These are phyloP conservation scores for Tragelaphus eurycerus DNA, from an alignment of 2,797 vertebrate species.

Conservation along the genomic window DNA sequence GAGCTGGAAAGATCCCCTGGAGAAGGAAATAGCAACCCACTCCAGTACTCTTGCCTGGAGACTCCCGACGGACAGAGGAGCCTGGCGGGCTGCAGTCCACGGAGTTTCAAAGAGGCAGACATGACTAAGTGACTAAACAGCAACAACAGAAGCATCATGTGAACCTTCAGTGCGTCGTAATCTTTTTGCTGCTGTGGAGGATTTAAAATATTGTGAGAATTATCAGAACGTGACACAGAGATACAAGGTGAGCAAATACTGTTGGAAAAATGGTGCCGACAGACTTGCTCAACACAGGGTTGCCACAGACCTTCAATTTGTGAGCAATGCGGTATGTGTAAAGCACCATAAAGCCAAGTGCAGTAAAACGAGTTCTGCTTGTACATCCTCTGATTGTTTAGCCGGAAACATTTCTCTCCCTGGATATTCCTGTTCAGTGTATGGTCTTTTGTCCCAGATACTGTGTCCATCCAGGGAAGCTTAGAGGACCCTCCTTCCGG, in stretches of 20 bases:
- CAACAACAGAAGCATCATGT: background rate
- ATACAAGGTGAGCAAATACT: background rate
- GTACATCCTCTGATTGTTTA: background rate
- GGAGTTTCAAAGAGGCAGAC: background rate
- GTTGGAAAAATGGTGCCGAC: background rate
- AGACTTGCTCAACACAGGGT: background rate
- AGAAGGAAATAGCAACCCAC: background rate
- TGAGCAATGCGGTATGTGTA: background rate
- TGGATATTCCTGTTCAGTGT: background rate
- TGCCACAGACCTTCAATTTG: background rate
- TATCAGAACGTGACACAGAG: background rate
- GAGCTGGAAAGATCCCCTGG: background rate
- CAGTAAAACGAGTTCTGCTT: background rate
- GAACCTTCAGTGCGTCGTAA: background rate
- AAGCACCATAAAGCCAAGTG: background rate
- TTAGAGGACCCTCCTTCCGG: background rate
- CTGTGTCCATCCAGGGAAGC: background rate
- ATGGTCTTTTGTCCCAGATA: background rate
- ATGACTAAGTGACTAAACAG: background rate
- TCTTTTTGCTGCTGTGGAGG: background rate
- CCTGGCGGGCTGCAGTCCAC: background rate
- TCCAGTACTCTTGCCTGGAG: background rate
- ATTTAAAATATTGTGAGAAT: background rate
- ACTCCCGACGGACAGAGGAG: background rate
- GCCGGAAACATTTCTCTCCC: background rate